Percentiles rank a stretch among this genome's conserved stretches.
Evolutionary conservation across 2,888 invertebrate species (phyloP).

Genomic region (Frankliniella fusca): DNA sequence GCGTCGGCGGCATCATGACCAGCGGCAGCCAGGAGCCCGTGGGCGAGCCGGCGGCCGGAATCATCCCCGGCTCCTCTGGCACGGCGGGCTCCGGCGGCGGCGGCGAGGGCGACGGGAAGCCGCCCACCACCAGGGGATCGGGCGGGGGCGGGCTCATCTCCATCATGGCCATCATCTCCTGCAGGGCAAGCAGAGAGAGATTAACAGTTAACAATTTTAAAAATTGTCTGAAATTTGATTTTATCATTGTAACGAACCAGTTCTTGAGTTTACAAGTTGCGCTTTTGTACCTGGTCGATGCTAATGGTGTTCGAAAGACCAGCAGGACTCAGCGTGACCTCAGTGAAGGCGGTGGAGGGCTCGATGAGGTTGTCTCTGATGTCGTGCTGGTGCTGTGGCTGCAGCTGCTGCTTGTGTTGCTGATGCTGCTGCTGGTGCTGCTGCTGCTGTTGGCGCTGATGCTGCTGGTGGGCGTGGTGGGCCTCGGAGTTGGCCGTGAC

Average conservation of each 20-base stretch:
- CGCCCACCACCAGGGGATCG: background rate
- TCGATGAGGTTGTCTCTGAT: conserved; percentile 8
- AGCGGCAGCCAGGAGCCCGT: conserved; percentile 3
- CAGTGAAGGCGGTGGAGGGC: background rate
- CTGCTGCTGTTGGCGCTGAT: background rate
- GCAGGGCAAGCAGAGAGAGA: background rate
- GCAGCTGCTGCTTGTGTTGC: background rate
- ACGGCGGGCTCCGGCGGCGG: conserved; percentile 12
- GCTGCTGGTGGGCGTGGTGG: background rate
- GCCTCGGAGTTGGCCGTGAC: conserved; percentile 2
- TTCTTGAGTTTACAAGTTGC: no score
- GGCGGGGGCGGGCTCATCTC: background rate
- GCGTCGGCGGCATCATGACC: conserved; percentile 17
- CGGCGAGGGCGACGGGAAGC: conserved; percentile 10
- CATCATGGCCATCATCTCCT: conserved; percentile 4
- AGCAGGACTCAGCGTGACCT: background rate
- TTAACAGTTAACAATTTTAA: no score
- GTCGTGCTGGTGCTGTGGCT: background rate
- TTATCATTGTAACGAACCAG: no score
- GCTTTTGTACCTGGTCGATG: background rate
- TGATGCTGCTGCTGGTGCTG: background rate
- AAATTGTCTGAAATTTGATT: no score
- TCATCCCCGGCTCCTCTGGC: background rate
- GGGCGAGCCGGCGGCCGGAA: background rate
- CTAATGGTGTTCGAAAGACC: background rate